These are phyloP conservation scores for Lophotriccus pileatus DNA, from an alignment of 2,797 vertebrate species.

Conservation along the genomic window DNA sequence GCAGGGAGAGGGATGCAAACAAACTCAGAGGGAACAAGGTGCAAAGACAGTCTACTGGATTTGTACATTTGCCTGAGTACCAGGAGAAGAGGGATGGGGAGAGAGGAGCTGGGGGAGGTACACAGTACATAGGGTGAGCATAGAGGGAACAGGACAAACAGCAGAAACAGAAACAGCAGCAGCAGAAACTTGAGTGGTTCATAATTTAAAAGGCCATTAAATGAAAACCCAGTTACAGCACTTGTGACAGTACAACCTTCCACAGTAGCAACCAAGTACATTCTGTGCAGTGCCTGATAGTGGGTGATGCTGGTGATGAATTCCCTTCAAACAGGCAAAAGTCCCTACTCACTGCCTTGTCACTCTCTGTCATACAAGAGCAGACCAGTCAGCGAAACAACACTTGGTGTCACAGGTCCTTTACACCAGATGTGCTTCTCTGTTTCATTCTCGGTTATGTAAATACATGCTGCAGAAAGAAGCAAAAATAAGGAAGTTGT, in stretches of 20 bases:
- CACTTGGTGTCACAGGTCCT: not conserved
- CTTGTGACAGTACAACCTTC: not conserved
- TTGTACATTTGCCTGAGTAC: not conserved
- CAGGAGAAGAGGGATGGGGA: not conserved
- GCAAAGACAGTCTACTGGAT: not conserved
- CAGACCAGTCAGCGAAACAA: not conserved
- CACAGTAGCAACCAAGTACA: not conserved
- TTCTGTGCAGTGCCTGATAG: not conserved
- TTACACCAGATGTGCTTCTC: not conserved
- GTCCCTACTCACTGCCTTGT: not conserved
- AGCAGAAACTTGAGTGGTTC: not conserved
- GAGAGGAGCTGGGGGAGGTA: not conserved
- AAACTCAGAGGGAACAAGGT: not conserved
- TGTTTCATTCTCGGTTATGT: not conserved
- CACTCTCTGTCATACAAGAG: not conserved
- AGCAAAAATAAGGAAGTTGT: not conserved
- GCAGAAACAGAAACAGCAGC: not conserved
- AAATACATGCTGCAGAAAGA: not conserved
- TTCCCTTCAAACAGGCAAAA: not conserved
- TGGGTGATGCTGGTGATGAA: not conserved
- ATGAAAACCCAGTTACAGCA: not conserved
- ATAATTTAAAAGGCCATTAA: not conserved
- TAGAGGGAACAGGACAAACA: not conserved
- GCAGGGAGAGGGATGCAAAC: not conserved
- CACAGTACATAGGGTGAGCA: not conserved